Percentiles rank a stretch among this genome's conserved stretches.
These are phyloP conservation scores for Crambe crambe DNA, from an alignment of 37 sponge, comb jelly and placozoan species.

Conservation along the genomic window DNA sequence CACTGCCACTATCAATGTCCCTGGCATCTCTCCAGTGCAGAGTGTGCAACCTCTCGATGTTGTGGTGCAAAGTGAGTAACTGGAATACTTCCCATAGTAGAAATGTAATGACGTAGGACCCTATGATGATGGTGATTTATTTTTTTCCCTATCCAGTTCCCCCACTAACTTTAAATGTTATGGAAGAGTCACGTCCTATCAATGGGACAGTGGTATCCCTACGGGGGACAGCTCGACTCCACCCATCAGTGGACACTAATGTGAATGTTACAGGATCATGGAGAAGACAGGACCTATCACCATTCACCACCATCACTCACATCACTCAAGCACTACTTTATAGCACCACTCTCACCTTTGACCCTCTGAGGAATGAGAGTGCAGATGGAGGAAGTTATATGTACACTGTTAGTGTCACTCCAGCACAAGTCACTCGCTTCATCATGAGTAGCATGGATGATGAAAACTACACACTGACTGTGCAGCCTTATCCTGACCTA, in stretches of 20 bases:
- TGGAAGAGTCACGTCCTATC: not conserved
- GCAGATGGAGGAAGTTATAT: constrained; percentile 5
- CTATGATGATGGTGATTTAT: not conserved
- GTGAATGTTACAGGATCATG: constrained; percentile 20
- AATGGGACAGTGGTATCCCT: constrained; percentile 16
- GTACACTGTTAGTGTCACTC: not conserved
- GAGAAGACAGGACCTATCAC: not conserved
- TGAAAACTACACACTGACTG: not conserved
- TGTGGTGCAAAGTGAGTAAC: constrained; percentile 26
- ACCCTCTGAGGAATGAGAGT: constrained; percentile 7
- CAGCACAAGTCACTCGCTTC: not conserved
- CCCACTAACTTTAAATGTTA: not conserved
- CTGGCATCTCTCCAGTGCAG: not conserved
- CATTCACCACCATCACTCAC: not conserved
- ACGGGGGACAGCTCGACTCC: not conserved
- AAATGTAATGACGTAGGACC: no score
- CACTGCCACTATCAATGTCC: constrained; percentile 9
- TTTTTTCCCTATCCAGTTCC: constrained; percentile 18
- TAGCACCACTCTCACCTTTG: not conserved
- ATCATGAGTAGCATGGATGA: not conserved
- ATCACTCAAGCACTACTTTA: not conserved
- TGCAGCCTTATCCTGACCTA: not conserved
- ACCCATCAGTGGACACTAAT: constrained; percentile 20
- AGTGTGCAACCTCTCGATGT: not conserved
- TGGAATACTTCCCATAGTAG: no score